Conservation (phyloP, 2,113 vertebrate species). For the Podocnemis expansa region DNA sequence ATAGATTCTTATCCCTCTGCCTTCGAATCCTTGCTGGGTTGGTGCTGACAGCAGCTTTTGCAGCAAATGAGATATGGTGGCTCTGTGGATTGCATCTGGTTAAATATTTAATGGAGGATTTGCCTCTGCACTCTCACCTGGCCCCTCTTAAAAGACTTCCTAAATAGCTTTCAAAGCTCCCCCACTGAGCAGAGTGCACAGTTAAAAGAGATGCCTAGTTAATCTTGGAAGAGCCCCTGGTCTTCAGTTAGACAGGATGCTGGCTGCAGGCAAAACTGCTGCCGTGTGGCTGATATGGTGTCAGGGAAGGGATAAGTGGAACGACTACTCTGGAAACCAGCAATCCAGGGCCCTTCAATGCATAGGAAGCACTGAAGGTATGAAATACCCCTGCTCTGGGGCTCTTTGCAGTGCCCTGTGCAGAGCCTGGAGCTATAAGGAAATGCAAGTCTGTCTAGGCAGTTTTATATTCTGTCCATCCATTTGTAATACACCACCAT, state of each 20-base stretch:
- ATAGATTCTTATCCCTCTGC: neutral
- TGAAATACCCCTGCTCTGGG: neutral
- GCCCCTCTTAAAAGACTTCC: neutral
- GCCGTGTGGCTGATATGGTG: neutral
- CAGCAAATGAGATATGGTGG: neutral
- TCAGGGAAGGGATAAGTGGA: neutral
- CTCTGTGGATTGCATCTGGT: neutral
- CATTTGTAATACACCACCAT: neutral
- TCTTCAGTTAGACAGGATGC: neutral
- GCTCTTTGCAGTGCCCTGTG: neutral
- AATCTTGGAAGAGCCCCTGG: neutral
- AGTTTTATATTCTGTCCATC: neutral
- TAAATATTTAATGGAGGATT: neutral
- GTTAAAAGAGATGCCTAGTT: neutral
- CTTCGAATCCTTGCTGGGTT: neutral
- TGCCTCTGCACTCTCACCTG: neutral
- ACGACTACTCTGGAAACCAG: neutral
- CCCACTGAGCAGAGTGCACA: neutral
- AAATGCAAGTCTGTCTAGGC: neutral
- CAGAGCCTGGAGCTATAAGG: neutral
- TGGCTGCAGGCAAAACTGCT: neutral
- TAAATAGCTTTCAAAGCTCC: too few relatives aligned
- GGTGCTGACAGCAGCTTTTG: neutral
- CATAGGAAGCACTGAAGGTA: neutral
- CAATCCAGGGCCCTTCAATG: neutral